Conservation (phyloP, 2,888 invertebrate species). For the Orthosia cruda region DNA sequence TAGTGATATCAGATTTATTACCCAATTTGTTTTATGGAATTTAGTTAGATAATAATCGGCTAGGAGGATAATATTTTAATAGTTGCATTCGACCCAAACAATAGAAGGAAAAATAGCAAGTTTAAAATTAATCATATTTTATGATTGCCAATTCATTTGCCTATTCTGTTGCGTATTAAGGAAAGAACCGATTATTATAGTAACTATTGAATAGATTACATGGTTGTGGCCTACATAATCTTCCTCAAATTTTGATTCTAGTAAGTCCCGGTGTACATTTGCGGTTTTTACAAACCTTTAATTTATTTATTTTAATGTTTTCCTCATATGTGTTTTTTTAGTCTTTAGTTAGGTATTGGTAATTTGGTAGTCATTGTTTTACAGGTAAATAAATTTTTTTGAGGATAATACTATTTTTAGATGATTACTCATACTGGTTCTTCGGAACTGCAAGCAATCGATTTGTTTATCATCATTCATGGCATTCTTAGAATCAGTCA, state of each 20-base stretch:
- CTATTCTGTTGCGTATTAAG: not conserved
- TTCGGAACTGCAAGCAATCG: not conserved
- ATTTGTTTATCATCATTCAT: not conserved
- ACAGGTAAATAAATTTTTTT: not conserved
- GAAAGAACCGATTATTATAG: not conserved
- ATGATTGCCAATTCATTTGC: not conserved
- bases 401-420: not conserved
- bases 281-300: not conserved
- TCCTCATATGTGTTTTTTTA: not conserved
- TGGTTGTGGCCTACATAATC: not conserved
- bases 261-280: not conserved
- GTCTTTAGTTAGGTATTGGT: not conserved
- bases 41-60: not conserved
- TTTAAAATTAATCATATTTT: conserved; percentile 9
- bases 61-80: not conserved
- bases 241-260: not conserved
- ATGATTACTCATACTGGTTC: not conserved
- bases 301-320: not conserved
- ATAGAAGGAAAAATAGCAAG: not conserved
- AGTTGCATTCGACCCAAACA: not conserved
- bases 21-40: not conserved
- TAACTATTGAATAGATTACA: not conserved
- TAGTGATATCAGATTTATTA: conserved; percentile 5
- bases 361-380: not conserved
- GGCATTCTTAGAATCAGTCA: too few relatives aligned